Conservation (phyloP, 2,888 invertebrate genomes). For the Nomada fucata region DNA sequence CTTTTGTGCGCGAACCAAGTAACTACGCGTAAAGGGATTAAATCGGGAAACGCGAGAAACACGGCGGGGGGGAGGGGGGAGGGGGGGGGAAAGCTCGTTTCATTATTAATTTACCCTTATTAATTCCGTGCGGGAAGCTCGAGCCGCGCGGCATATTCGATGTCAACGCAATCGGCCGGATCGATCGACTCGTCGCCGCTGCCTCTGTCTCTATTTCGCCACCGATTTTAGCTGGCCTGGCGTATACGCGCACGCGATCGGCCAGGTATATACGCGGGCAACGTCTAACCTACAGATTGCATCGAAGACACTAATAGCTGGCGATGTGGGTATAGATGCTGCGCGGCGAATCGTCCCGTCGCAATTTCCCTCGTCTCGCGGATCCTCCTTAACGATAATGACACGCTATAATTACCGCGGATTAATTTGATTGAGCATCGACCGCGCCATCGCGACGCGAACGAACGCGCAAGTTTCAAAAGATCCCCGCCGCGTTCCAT, state of each 20-base stretch:
- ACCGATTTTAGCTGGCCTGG: conserved; percentile 38
- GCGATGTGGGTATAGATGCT: conserved; percentile 40
- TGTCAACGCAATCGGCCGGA: conserved; percentile 30
- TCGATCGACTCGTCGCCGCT: conserved; percentile 45
- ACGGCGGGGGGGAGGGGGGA: conserved; percentile 17
- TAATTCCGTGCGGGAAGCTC: conserved; percentile 57
- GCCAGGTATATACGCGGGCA: not conserved
- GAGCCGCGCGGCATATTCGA: conserved; percentile 50
- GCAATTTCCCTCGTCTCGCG: conserved; percentile 20
- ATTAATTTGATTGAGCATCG: not conserved
- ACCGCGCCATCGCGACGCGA: not conserved
- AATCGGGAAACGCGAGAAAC: conserved; percentile 58
- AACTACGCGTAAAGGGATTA: conserved; percentile 70
- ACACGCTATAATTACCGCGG: not conserved
- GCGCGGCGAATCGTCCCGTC: conserved; percentile 5
- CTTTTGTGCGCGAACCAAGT: conserved; percentile 68
- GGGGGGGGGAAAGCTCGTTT: conserved; percentile 40
- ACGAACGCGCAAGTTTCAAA: not conserved
- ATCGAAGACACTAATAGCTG: conserved; percentile 46
- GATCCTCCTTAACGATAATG: conserved; percentile 3
- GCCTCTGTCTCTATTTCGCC: not conserved
- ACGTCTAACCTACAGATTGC: conserved; percentile 39
- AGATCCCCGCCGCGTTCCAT: not conserved
- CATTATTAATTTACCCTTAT: conserved; percentile 70
- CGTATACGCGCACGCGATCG: not conserved